A percentile compares a stretch with the other conserved stretches of the same genome.
Conservation (phyloP, 2,888 invertebrate genomes). For the Scrobipalpa costella region DNA sequence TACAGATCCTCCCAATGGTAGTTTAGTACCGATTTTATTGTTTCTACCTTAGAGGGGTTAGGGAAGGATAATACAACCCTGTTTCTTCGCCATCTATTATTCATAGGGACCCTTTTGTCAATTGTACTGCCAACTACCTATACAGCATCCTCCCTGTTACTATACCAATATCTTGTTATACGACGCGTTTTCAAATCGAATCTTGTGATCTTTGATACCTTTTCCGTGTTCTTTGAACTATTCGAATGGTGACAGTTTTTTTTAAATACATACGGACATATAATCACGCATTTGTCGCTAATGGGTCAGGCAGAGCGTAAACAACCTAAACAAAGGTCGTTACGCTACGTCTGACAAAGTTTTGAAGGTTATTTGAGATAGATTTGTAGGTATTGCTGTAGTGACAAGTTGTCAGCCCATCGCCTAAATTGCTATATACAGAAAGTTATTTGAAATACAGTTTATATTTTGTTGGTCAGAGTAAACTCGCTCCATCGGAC, state of each 20-base stretch:
- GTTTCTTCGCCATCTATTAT: conserved; percentile 22
- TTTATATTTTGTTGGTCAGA: too few species aligned
- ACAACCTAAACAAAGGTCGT: too few species aligned
- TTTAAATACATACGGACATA: too few species aligned
- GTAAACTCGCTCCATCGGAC: too few species aligned
- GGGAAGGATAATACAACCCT: conserved; percentile 14
- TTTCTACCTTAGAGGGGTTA: conserved; percentile 14
- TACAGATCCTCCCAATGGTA: neutral
- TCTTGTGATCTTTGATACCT: conserved; percentile 1
- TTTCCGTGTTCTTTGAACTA: neutral
- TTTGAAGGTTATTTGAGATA: too few species aligned
- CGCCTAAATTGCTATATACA: too few species aligned
- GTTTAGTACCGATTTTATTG: conserved; percentile 16
- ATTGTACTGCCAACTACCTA: neutral
- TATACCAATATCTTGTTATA: conserved; percentile 1
- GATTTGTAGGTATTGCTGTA: too few species aligned
- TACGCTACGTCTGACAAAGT: too few species aligned
- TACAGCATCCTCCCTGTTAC: neutral
- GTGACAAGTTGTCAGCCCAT: too few species aligned
- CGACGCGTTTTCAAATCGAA: neutral
- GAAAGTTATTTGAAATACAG: too few species aligned
- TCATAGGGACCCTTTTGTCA: conserved; percentile 20
- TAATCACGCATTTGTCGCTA: too few species aligned
- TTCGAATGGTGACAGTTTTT: neutral
- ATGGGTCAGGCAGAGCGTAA: too few species aligned